Evolutionary conservation across 2,797 vertebrate genomes (phyloP), one percentile per base, ranked within the genome.

Genomic region (Urophycis tenuis): DNA sequence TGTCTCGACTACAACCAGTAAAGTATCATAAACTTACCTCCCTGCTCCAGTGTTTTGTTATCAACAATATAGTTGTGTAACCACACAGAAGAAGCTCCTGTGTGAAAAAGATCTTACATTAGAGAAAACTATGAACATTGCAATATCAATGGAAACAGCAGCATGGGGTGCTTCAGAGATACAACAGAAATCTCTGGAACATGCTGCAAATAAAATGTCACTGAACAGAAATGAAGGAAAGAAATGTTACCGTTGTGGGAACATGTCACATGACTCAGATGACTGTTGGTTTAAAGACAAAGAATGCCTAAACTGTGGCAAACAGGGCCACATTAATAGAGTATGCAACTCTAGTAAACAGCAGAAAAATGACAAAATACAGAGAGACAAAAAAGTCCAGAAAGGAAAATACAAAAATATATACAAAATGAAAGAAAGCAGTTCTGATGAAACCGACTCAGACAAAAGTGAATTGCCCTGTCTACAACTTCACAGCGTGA

Each of bases 221-320:
- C 3, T 35, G 10, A 67, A 69, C 7, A 25, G 45, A 25, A 36
- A 29, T 60, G 31, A n/a, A 80, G 64, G 32, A n/a, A 69, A 69
- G 8, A 49, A 8, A 29, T 60, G 64, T 33, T 73, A 70, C 31
- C 30, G 1, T 8, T 60, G 71, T 53, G 45, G 71, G 22, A 77
- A 77, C 31, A 71, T 31, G 2, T 77, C 71, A 33, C 39, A 73
- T 49, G 39, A 34, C 32, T 31, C 7, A 22, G 71, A 72, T 32
- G 70, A 77, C 41, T 77, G 71, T 14, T 77, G 76, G 76, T 77
- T 73, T n/a, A 73, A 73, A 19, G 71, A 77, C 9, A 77, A 77
- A 35, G 39, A 72, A 19, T 77, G 41, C 22, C 33, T 31, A 25
- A 60, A 34, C 9, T 60, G 41, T 30, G 25, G 49, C 30, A 72